Conservation (phyloP, 2,113 vertebrate species). For the Sinocyclocheilus anshuiensis region DNA sequence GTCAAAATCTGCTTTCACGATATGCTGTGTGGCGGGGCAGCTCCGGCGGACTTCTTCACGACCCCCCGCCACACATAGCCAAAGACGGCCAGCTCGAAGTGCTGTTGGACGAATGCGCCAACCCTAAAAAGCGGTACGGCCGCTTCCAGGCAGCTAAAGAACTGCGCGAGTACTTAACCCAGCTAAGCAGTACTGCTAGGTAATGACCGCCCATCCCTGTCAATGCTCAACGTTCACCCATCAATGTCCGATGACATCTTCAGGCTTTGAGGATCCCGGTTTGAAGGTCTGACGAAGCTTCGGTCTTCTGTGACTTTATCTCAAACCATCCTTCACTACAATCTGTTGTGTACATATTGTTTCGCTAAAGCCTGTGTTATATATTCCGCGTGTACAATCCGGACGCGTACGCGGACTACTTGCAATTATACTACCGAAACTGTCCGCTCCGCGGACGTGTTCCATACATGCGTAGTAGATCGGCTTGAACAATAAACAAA, state of each 20-base stretch:
- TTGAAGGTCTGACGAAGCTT: too few species aligned
- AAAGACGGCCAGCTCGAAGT: conserved; percentile 90
- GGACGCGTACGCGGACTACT: too few species aligned
- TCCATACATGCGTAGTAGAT: too few species aligned
- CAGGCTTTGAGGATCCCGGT: conserved; percentile 5
- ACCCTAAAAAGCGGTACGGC: conserved; percentile 85
- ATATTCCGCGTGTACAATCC: too few species aligned
- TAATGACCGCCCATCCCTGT: conserved; percentile 68
- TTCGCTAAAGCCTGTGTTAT: too few species aligned
- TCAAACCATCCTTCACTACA: conserved; percentile 4
- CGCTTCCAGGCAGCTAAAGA: conserved; percentile 93
- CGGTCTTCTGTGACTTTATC: not conserved
- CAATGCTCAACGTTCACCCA: not conserved
- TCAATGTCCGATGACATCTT: conserved; percentile 16
- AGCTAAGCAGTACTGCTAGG: conserved; percentile 80
- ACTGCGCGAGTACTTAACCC: conserved; percentile 91
- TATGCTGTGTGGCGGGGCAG: conserved; percentile 95
- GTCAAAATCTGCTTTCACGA: conserved; percentile 94
- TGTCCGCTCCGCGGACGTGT: too few species aligned
- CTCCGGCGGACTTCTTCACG: conserved; percentile 93
- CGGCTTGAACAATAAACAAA: too few species aligned
- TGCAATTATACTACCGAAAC: too few species aligned
- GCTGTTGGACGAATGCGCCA: conserved; percentile 94
- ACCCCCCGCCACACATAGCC: conserved; percentile 89
- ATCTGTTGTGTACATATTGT: conserved; percentile 15